A percentile compares a stretch with the other conserved stretches of the same genome.
These are phyloP conservation scores for Diabrotica undecimpunctata DNA, from an alignment of 1,140 invertebrate species.

Conservation along the genomic window DNA sequence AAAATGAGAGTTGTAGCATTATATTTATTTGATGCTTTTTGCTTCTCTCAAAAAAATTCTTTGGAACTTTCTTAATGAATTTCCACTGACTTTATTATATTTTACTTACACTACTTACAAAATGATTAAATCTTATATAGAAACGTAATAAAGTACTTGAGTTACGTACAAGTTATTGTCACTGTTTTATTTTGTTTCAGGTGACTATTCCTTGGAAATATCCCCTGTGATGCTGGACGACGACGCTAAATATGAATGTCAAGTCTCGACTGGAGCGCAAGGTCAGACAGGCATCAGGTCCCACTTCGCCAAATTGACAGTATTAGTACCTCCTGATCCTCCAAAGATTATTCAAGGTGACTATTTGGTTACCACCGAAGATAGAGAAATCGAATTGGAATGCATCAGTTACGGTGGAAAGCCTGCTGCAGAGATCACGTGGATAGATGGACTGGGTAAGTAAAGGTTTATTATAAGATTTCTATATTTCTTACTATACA, in stretches of 20 bases:
- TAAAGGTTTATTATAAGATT: not conserved
- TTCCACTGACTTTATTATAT: too few species aligned
- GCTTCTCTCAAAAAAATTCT: too few species aligned
- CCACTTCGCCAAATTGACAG: conserved; percentile 76
- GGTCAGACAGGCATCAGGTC: conserved; percentile 77
- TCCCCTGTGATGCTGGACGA: conserved; percentile 84
- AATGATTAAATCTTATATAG: too few species aligned
- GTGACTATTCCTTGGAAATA: conserved; percentile 83
- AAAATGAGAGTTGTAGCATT: too few species aligned
- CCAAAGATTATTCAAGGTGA: conserved; percentile 84
- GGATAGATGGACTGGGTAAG: conserved; percentile 75
- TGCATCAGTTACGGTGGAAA: conserved; percentile 87
- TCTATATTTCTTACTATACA: too few species aligned
- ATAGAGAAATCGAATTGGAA: conserved; percentile 82
- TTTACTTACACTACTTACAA: too few species aligned
- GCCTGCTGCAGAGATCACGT: conserved; percentile 89
- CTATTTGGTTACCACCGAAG: conserved; percentile 78
- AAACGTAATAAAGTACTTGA: too few species aligned
- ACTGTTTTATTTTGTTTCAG: conserved; percentile 53
- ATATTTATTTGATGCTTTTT: too few species aligned
- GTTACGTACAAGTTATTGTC: not conserved
- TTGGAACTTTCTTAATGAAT: too few species aligned
- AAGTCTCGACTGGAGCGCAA: conserved; percentile 69
- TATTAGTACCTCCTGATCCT: conserved; percentile 83
- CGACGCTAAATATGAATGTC: conserved; percentile 87